Evolutionary conservation across 1,140 invertebrate species (phyloP).

Genomic region (Pararge aegeria): DNA sequence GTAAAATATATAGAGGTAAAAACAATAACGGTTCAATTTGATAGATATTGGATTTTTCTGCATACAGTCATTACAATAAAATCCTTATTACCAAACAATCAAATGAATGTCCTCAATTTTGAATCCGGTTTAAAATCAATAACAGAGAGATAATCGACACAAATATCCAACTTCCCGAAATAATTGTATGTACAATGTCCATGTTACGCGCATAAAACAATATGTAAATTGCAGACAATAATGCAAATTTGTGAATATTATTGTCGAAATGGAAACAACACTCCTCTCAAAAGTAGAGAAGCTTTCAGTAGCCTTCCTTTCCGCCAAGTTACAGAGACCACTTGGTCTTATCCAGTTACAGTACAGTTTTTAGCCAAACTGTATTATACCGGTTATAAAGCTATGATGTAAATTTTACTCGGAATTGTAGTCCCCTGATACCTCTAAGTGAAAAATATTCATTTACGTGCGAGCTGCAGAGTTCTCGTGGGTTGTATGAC

Average conservation of each 20-base stretch:
- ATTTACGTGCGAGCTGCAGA: no score
- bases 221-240: conserved; percentile 4
- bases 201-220: neutral
- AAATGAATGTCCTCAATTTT: neutral
- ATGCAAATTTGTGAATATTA: conserved; percentile 6
- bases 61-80: no score
- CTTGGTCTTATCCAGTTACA: no score
- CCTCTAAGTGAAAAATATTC: no score
- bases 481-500: no score
- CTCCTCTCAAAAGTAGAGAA: neutral
- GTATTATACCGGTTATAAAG: no score
- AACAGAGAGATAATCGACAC: neutral
- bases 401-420: no score
- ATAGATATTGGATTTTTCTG: no score
- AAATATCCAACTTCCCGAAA: conserved; percentile 3
- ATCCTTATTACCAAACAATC: neutral
- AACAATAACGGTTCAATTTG: no score
- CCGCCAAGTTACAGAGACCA: neutral
- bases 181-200: conserved; percentile 2
- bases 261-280: neutral
- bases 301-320: neutral
- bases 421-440: no score
- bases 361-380: no score
- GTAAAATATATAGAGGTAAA: no score
- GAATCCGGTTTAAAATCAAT: neutral